Conservation (phyloP, 53 echinoderm and acorn worm genomes). For the Paracentrotus lividus region DNA sequence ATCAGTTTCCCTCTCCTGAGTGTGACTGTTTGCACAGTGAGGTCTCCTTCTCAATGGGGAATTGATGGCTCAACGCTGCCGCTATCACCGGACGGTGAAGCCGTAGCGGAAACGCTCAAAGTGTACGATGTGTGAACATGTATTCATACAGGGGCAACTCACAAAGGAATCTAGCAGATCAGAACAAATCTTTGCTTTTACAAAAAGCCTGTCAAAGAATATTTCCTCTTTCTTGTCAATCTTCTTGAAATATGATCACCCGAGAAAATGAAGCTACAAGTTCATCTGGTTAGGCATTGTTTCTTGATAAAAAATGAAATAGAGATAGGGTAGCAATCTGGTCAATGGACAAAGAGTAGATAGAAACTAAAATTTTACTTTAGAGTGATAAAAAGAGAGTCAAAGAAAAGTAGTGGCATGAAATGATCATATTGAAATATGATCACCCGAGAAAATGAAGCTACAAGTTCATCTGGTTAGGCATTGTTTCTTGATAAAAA, state of each 20-base stretch:
- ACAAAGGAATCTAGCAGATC: conserved; percentile 39
- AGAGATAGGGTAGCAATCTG: too few species aligned
- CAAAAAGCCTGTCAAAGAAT: not conserved
- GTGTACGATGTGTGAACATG: conserved; percentile 17
- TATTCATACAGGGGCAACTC: not conserved
- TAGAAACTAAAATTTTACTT: too few species aligned
- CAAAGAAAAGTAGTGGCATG: too few species aligned
- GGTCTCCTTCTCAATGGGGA: conserved; percentile 37
- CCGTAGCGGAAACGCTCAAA: not conserved
- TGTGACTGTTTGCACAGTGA: conserved; percentile 52
- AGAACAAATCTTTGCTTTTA: conserved; percentile 67
- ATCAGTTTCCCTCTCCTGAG: conserved; percentile 51
- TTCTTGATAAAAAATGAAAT: not conserved
- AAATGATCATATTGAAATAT: not conserved
- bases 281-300: not conserved
- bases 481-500: too few species aligned
- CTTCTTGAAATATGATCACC: not conserved
- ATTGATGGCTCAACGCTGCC: conserved; percentile 52
- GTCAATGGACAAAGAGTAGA: too few species aligned
- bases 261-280: conserved; percentile 22
- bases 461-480: conserved; percentile 7
- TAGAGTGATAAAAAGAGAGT: too few species aligned
- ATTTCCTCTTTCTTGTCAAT: conserved; percentile 8
- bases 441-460: not conserved
- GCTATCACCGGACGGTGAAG: conserved; percentile 31